Evolutionary conservation across 2,113 vertebrate species (phyloP), one percentile per base, ranked within the genome.

Genomic region (Pelusios castaneus): DNA sequence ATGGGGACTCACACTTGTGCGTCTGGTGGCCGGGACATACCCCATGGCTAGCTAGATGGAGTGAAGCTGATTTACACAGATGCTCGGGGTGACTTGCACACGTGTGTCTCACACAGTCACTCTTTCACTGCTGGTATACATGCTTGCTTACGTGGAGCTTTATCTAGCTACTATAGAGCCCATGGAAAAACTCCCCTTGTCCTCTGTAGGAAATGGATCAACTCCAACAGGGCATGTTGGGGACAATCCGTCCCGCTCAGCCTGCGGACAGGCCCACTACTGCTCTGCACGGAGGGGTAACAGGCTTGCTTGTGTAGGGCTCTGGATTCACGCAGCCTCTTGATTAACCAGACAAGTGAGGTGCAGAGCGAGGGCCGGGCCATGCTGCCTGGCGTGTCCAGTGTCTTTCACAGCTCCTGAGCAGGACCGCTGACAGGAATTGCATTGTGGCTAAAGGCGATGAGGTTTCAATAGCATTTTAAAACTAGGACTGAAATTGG

Each of bases 341-440:
- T 27, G 49, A 63, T 24, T 27, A 0, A 6, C 5, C 0, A 2
- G 52, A 41, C 13, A 76, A 22, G 0, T 27, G 63, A 38, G 63
- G 63, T 67, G 63, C 63, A 67, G 63, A 38, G 16, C 17, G 34
- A 38, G 60, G 7, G 31, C 60, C 31, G 12, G 60, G 60, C 60
- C 3, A 5, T 29, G 29, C 4, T 34, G 47, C 47, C 47, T 47
- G 47, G 47, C 47, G 10, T 17, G 17, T 34, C 19, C 17, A 10
- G 34, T n/a, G 34, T 34, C 17, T 22, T 19, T n/a, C 63, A 21
- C 0, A 1, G 24, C 54, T 10, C 54, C n/a, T 10, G n/a, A 16
- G 34, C 49, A 43, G n/a, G 43, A 43, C 89, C 17, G 16, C 54
- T 19, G 2, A 12, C 1, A 4, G 6, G 8, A 34, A 21, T 25